Evolutionary conservation across 1,140 invertebrate genomes (phyloP), one percentile per base, ranked within the genome.

Genomic region (Aphelenchoides besseyi): DNA sequence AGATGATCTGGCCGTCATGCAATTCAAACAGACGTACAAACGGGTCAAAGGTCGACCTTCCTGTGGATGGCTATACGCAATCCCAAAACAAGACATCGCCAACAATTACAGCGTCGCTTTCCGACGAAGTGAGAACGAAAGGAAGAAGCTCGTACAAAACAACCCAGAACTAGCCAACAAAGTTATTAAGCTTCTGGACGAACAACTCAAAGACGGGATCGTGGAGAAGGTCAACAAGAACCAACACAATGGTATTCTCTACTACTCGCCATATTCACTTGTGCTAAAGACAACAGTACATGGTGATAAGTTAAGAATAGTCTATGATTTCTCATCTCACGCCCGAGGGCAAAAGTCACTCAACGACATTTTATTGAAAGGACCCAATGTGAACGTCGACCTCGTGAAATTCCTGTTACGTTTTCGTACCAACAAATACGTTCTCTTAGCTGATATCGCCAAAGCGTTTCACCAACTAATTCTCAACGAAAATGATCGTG

Each of bases 121-220:
- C 9, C 8, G 8, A 9, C 23, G 57, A 16, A 8, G 8, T 18
- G 23, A 59, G 18, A 8, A 9, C 57, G 9, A 9, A 59, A 8
- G 23, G 18, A 59, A 59, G 41, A 48, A 48, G 41, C 41, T 48
- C 12, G 18, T 59, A 8, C 9, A 9, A 9, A 59, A 41, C 57
- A 8, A 18, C 8, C 23, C 57, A 18, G 57, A 9, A 16, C 9
- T 26, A 9, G 23, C 8, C 9, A 41, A 59, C 8, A 9, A 9
- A 9, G 8, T 9, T 8, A 59, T 9, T 41, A 18, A 8, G 8
- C 9, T 59, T 8, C 8, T 59, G 18, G 57, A 18, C 9, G 9
- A 59, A 8, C 57, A 59, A 59, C 23, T 59, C 8, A 18, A 59
- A 59, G 18, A 18, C 8, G 57, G 30, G 23, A 59, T 59, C 57